These are phyloP conservation scores for Hemichromis elongatus DNA, from an alignment of 2,113 vertebrate species.

Conservation along the genomic window DNA sequence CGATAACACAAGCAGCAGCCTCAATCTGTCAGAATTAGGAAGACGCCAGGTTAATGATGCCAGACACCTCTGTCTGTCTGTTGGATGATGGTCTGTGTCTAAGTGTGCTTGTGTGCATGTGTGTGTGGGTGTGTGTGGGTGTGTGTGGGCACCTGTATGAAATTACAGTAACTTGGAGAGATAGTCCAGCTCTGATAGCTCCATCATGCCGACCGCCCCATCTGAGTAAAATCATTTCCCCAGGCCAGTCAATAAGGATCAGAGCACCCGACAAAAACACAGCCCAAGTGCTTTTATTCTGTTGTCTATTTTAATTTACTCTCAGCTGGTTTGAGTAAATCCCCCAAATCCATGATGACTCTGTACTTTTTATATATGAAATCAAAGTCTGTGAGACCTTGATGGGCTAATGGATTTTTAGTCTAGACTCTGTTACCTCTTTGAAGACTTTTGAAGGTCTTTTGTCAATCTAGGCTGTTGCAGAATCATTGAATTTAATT, in stretches of 20 bases:
- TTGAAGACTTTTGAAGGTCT: neutral
- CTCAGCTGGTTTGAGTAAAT: neutral
- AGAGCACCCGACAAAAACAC: constrained; percentile 5
- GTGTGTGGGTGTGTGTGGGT: neutral
- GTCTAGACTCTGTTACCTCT: neutral
- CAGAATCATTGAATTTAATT: neutral
- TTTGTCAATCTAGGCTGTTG: neutral
- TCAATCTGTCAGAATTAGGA: constrained; percentile 56
- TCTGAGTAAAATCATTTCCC: constrained; percentile 42
- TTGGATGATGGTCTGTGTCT: constrained; percentile 37
- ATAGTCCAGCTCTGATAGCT: constrained; percentile 65
- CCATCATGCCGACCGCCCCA: constrained; percentile 54
- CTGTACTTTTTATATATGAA: constrained; percentile 1
- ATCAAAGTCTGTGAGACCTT: neutral
- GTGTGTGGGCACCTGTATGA: constrained; percentile 29
- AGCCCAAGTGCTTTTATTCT: constrained; percentile 15
- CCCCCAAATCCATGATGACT: neutral
- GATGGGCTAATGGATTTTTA: neutral
- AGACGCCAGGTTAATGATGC: constrained; percentile 62
- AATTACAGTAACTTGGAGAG: constrained; percentile 65
- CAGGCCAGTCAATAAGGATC: constrained; percentile 47
- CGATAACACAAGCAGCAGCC: neutral
- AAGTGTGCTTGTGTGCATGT: constrained; percentile 3
- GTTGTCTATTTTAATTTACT: constrained; percentile 46
- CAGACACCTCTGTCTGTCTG: constrained; percentile 54